phyloP scores from a whole-genome alignment of 2,113 vertebrate species.

The Furnarius figulus region DNA sequence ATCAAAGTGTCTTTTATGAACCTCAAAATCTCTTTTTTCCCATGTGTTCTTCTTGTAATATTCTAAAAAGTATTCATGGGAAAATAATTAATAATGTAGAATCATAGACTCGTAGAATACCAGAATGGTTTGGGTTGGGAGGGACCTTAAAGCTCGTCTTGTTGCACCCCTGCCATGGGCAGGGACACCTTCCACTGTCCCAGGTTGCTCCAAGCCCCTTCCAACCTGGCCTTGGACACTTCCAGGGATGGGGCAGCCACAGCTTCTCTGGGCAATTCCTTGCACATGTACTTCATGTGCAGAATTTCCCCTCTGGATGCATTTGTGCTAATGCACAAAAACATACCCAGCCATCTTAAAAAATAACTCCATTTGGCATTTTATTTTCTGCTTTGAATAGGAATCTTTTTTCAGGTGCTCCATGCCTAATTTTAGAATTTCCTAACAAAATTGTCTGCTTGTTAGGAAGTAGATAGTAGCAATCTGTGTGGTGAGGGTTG shows the following conservation, averaged over 20 bases:
- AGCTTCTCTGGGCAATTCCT: neutral
- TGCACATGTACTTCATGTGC: neutral
- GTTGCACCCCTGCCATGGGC: neutral
- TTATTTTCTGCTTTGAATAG: neutral
- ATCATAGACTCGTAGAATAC: neutral
- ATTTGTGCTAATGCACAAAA: neutral
- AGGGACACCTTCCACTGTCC: neutral
- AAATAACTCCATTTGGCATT: neutral
- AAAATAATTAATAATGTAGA: neutral
- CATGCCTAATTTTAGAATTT: constrained; percentile 2
- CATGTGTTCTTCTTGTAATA: neutral
- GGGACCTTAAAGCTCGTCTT: too few species aligned
- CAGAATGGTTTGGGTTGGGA: neutral
- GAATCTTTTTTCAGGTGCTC: neutral
- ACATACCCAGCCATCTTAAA: neutral
- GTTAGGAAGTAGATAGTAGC: neutral
- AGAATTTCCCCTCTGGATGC: neutral
- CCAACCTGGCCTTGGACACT: neutral
- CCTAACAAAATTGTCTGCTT: neutral
- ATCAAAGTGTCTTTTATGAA: neutral
- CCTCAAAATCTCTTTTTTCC: neutral
- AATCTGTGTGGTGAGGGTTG: neutral
- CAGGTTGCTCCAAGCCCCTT: neutral
- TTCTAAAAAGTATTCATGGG: neutral
- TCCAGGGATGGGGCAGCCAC: neutral